Evolutionary conservation across 2,113 vertebrate genomes (phyloP), one percentile per base, ranked within the genome.

Genomic region (Agapornis roseicollis): DNA sequence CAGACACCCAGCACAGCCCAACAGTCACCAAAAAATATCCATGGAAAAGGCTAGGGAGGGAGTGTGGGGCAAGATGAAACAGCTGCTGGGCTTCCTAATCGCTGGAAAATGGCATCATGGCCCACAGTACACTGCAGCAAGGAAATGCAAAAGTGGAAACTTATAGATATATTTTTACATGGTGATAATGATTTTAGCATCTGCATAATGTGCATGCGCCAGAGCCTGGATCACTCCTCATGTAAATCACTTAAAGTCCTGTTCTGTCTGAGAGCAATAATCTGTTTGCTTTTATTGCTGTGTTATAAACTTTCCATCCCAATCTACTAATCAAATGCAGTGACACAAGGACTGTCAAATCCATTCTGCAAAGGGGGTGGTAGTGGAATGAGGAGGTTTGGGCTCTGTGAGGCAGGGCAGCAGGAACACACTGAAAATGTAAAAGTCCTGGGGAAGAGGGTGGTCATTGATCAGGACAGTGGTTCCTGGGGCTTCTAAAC

Each of bases 251-350:
- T 94, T 89, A 16, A 65, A 77, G 39, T 56, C 81, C 56, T 46
- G 61, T 56, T 96, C 92, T 91, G 80, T 74, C 76, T 91, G 91
- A 91, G 83, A 95, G 84, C 42, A 97, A 94, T 90, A 91, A 93
- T 95, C 92, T 94, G 27, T 85, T 92, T 74, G 61, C 72, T 92
- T 95, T 97, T 96, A 95, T 52, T 94, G 77, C 95, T 80, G 64
- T 58, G 63, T 97, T 94, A 94, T 69, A 96, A 95, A 95, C 80
- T 96, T 97, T 95, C 94, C 94, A 93, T 90, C 80, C 85, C 78
- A 39, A 94, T 93, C 53, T 88, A 66, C 88, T 76, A 80, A 85
- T 42, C 14, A 97, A 97, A 95, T 76, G 53, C 94, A 89, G 94
- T 77, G 92, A 80, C 82, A 24, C 31, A 17, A 90, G 61, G 44